Evolutionary conservation across 2,113 vertebrate genomes (phyloP), one percentile per base, ranked within the genome.

Genomic region (Lota lota): DNA sequence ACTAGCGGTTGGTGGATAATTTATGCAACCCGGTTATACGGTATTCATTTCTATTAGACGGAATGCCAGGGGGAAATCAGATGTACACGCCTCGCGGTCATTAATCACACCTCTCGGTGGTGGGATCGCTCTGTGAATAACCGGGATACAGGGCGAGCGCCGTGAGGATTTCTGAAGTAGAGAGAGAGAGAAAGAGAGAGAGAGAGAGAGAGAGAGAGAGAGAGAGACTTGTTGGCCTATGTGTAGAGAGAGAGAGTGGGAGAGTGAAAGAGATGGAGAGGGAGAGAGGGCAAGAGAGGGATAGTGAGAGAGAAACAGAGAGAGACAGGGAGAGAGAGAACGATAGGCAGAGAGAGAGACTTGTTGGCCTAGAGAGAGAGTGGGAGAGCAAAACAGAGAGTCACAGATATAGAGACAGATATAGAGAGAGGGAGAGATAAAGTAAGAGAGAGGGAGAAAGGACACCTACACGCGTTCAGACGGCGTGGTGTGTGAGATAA

Each of bases 401-500:
- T 5, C 16, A 64, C 72, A 62, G 21, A 69, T 69, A 36, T 73
- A 72, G 20, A 28, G 28, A 17, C 59, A 75, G 66, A 70, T 68
- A 56, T 22, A 69, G 22, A 71, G 64, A 70, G 54, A 63, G 51
- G 28, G 4, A 59, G 51, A 63, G 19, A 36, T 24, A 62, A 5
- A 62, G 61, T 47, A 4, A 65, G 20, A 51, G 18, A 6, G 60
- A 12, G 36, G 53, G 20, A 19, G 51, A 66, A 63, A 51, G 18
- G 28, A 68, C 67, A 69, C 63, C 70, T 79, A 62, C 68, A 68
- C 73, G 36, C 72, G 62, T 63, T 33, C 19, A 14, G 20, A 57
- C 64, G 19, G 57, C 21, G 20, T 36, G 68, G 59, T 54, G 70
- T 74, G 47, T 80, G 72, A 64, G 66, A 68, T 58, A 61, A 33